Evolutionary conservation across 2,888 invertebrate species (phyloP), one percentile per base, ranked within the genome.

Genomic region (Platerodrilus igneus): DNA sequence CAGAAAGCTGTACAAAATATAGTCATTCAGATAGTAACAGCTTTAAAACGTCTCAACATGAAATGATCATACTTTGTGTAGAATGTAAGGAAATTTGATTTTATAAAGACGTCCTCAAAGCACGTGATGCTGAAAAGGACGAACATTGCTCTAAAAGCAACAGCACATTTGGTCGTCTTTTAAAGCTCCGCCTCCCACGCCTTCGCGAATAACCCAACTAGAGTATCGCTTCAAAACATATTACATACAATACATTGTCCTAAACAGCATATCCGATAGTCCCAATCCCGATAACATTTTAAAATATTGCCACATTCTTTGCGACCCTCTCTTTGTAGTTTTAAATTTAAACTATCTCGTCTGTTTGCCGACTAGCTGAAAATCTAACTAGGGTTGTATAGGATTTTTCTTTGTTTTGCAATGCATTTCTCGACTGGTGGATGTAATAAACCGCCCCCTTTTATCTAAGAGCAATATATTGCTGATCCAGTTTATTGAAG

Each of bases 161-260:
- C 29, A 34, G 38, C 43, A 48, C 41, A 48, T 46, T 46, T 46
- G 48, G 40, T 37, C 48, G 60, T 60, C 62, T 63, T 63, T 45
- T 48, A 46, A 59, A 48, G 64, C 66, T 54, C 63, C 67, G 65
- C 66, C 66, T 63, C 56, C 33, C 51, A 62, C 66, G 65, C 66
- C 66, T 66, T 61, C 62, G 48, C 50, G 51, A 57, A 56, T 54
- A 60, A 58, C 58, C 62, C 61, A 62, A 57, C 58, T 56, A 55
- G 56, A 56, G 56, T 57, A 58, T 58, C 55, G 57, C 47, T 25
- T 46, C 45, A 43, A n/a, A 50, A 47, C 47, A 49, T 45, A 45
- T 48, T 50, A 48, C 48, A 47, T 40, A 41, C 48, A 41, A 47
- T 48, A 44, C 44, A 48, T 47, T 45, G 44, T 42, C 38, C 46